A percentile compares a stretch with the other conserved stretches of the same genome.
Conservation (phyloP, 2,797 vertebrate species). For the Vipera latastei region DNA sequence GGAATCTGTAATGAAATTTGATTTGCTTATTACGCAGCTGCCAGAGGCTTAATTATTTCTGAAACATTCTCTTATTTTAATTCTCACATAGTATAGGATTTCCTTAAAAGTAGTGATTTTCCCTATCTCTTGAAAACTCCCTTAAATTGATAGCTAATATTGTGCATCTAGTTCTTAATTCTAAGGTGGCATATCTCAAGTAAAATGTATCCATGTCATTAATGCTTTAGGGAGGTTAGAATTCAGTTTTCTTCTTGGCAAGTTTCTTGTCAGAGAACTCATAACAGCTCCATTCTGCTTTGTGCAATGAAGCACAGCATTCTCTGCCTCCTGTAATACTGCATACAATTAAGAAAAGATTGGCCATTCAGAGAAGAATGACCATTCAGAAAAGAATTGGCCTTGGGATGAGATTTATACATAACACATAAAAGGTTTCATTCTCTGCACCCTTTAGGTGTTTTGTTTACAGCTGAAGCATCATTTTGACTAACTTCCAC, state of each 20-base stretch:
- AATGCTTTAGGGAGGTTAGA: background rate
- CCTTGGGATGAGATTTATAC: background rate
- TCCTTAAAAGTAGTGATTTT: background rate
- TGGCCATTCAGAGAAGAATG: background rate
- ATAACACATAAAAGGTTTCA: background rate
- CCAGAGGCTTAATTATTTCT: constrained; percentile 24
- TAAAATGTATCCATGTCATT: background rate
- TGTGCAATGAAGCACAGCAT: background rate
- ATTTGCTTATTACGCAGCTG: constrained; percentile 38
- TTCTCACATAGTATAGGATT: background rate
- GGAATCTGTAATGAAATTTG: background rate
- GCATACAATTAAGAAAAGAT: background rate
- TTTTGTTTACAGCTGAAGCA: background rate
- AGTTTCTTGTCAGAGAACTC: background rate
- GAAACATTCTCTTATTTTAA: background rate
- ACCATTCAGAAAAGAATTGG: background rate
- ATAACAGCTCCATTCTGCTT: constrained; percentile 8
- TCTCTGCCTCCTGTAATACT: background rate
- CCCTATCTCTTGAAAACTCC: background rate
- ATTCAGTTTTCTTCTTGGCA: background rate
- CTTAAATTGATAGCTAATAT: constrained; percentile 2
- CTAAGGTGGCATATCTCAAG: background rate
- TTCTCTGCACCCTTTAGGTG: background rate
- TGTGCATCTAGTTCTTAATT: background rate
- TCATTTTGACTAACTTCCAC: background rate